Evolutionary conservation across 2,113 vertebrate species (phyloP), one percentile per base, ranked within the genome.

Genomic region (Heptranchias perlo): DNA sequence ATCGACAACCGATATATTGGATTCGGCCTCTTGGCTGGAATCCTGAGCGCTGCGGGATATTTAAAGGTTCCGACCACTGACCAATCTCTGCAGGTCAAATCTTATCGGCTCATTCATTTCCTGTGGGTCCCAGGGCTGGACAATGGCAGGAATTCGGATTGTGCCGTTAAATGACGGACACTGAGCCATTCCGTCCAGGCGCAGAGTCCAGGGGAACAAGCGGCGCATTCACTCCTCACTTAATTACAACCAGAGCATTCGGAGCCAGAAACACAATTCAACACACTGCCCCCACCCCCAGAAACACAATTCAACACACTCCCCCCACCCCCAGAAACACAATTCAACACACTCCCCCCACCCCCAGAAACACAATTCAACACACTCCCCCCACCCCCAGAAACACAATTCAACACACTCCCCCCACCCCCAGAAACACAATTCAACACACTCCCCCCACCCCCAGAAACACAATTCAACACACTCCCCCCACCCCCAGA

Each of bases 81-180:
- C 58, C 89, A n/a, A 97, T 97, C 97, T 97, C 97, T 92, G 97
- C 97, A 96, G 96, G 96, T 95, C 95, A 95, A 78, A 73, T 52
- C 95, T 69, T 76, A 76, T 97, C 97, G 96, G 97, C 97, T 97
- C 97, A 96, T 97, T 96, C 97, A 97, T 97, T 97, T 98, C 97
- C 97, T 97, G 97, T 97, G 97, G 97, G 97, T 97, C 97, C 97
- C 97, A 96, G 97, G 97, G 97, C 97, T 97, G 97, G 97, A 97
- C 97, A 97, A 97, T 97, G 97, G 97, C 97, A 96, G 97, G 35
- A 62, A 39, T 93, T 93, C 35, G 58, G 35, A 21, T 64, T 23
- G 89, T 93, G 58, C 58, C 1, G 58, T n/a, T 10, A 18, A 4
- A 39, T 58, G 35, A 8, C 89, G 58, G 89, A 44, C 89, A 62